Base-by-base conservation (phyloP, 2,113 vertebrate genomes). In the Stegastes partitus region DNA sequence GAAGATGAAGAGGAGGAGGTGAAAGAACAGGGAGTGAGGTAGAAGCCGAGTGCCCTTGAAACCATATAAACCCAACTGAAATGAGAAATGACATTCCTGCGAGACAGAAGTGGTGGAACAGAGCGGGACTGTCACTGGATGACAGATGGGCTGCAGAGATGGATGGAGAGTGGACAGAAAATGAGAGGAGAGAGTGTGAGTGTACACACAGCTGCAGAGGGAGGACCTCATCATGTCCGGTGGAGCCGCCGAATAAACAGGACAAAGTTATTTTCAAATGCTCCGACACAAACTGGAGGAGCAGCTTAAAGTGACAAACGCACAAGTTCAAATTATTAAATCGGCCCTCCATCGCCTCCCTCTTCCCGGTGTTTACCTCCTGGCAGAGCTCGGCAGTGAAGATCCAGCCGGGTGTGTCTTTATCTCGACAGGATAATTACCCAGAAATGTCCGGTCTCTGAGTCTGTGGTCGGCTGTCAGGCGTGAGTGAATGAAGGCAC, bases 141-240 rank as follows among this genome's bases (percentile, higher is more conserved):
- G 87, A 84, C 74, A 37, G 77, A 81, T 74, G 79, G 78, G 59
- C 56, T 71, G 71, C 47, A 67, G 85, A 83, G 75, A 84, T 57
- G 80, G 68, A 70, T 65, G 3, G 78, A 79, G 65, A 68, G 68
- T 9, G 75, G 62, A 83, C 74, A 72, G 77, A 80, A 79, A 82
- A 74, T 44, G 63, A 78, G 70, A 49, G 39, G 67, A 45, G 76
- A 84, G 78, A n/a, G n/a, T 78, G 75, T 68, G 80, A 85, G 69
- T 83, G 82, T 82, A 84, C 78, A 90, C 90, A 93, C 93, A 93
- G 93, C 92, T 94, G 92, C 90, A 89, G 77, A 91, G 83, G 77
- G 74, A 64, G 83, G 88, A 91, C 87, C 90, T 91, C 90, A 89
- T 89, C 91, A 87, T 88, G 75, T 93, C 83, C 77, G 54, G 83